Base-by-base conservation (phyloP, 2,797 vertebrate species). In the Poliocrania exsul region DNA sequence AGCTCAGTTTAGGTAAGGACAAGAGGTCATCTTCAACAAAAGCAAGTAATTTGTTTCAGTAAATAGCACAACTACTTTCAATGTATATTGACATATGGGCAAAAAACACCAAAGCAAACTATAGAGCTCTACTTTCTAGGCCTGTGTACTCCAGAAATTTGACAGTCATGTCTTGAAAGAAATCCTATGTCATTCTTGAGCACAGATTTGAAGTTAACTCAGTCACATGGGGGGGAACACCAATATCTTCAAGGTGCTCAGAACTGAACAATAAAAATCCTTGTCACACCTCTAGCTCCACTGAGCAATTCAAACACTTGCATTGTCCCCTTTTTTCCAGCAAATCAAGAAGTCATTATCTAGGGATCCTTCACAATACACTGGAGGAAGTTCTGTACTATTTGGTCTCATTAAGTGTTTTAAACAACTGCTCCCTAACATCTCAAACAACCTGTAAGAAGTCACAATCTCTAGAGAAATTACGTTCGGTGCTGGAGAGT, bases 71-170 rank as follows among this genome's bases (percentile, higher is more conserved):
- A 44, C 28, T 69, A 46, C 23, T 87, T 66, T 11, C 33, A 90
- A 11, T 0, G 9, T 24, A 80, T 3, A 20, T 3, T 1, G 1
- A 38, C 26, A 26, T 21, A 56, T 0, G 2, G 20, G n/a, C 5
- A 70, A 74, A 81, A 80, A 13, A 17, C 2, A 3, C 5, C 3
- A 23, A 77, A 58, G 50, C 20, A 61, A 33, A 21, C 11, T 46
- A 56, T n/a, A 85, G 70, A 75, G 66, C 9, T 25, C 57, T 35
- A 4, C 26, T 67, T 70, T 16, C 9, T 21, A 60, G 53, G 29
- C 33, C 26, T 67, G 15, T 10, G 9, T 38, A 57, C 9, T 71
- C 49, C 8, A 88, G 19, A 64, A 83, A 86, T 35, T 24, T 2
- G 0, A 3, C 64, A 81, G 46, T 37, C 10, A 5, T 4, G 4